Evolutionary conservation across 2,888 invertebrate genomes (phyloP).

Genomic region (Plagodis dolabraria): DNA sequence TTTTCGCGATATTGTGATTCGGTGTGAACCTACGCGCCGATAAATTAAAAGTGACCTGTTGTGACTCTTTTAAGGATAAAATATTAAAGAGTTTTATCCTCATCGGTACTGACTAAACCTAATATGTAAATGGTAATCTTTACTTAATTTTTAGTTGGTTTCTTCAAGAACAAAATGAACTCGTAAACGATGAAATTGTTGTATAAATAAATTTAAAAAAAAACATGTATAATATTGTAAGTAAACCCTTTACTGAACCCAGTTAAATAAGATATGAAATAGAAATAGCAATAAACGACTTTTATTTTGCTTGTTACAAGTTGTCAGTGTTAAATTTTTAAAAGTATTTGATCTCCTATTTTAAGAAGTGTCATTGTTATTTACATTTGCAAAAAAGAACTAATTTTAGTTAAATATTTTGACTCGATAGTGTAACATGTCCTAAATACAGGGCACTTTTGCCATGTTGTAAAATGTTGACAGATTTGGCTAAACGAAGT

Average conservation of each 20-base stretch:
- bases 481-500: neutral
- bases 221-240: conserved; percentile 10
- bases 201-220: conserved; percentile 9
- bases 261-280: conserved; percentile 12
- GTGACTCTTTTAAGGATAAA: conserved; percentile 12
- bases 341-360: conserved; percentile 22
- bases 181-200: conserved; percentile 11
- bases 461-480: neutral
- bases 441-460: too few species aligned
- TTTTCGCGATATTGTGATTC: neutral
- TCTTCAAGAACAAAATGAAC: conserved; percentile 14
- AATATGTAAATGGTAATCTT: conserved; percentile 13
- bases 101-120: conserved; percentile 4
- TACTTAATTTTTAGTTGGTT: conserved; percentile 5
- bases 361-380: conserved; percentile 27
- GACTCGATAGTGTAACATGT: too few species aligned
- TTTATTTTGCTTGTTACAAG: conserved; percentile 20
- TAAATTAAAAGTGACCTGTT: conserved; percentile 16
- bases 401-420: neutral
- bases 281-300: conserved; percentile 17
- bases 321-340: conserved; percentile 13
- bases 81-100: conserved; percentile 3
- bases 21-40: conserved; percentile 10
- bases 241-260: conserved; percentile 7
- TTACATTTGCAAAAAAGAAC: conserved; percentile 3